These are phyloP conservation scores for Gymnoscopelus microlampas DNA, from an alignment of 2,797 vertebrate genomes.

Conservation along the genomic window DNA sequence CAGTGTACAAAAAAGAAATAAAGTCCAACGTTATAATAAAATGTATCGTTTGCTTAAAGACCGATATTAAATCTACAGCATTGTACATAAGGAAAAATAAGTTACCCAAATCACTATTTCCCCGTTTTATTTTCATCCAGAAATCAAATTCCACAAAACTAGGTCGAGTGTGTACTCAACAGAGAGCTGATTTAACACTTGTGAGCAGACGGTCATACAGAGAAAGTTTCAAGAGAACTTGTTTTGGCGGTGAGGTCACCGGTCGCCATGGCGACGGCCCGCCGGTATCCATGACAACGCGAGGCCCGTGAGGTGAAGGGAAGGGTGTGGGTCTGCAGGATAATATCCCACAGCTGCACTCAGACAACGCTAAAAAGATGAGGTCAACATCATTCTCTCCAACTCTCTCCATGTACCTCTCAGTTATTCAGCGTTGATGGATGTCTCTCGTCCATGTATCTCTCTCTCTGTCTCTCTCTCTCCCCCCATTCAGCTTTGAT, in stretches of 20 bases:
- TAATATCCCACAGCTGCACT: slow-evolving; percentile 61
- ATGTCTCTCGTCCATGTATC: too few species aligned
- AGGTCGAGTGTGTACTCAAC: not conserved
- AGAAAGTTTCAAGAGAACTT: slow-evolving; percentile 16
- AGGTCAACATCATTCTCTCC: slow-evolving; percentile 21
- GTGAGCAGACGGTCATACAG: not conserved
- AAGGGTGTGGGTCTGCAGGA: slow-evolving; percentile 47
- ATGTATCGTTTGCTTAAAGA: too few species aligned
- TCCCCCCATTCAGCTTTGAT: not conserved
- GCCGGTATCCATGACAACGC: slow-evolving; percentile 46
- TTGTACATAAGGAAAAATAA: too few species aligned
- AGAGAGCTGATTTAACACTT: not conserved
- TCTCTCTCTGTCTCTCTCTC: too few species aligned
- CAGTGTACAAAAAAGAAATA: too few species aligned
- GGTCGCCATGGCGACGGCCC: slow-evolving; percentile 43
- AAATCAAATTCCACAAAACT: too few species aligned
- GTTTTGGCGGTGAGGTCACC: slow-evolving; percentile 35
- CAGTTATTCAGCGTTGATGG: too few species aligned
- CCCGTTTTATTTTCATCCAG: too few species aligned
- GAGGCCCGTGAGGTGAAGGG: slow-evolving; percentile 44
- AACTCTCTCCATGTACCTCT: too few species aligned
- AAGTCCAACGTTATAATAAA: too few species aligned
- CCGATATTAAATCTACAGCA: too few species aligned
- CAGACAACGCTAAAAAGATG: slow-evolving; percentile 36
- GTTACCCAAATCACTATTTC: too few species aligned